Percentiles rank a stretch among this genome's conserved stretches.
Evolutionary conservation across 2,888 invertebrate genomes (phyloP).

Genomic region (Vandiemenella viatica): DNA sequence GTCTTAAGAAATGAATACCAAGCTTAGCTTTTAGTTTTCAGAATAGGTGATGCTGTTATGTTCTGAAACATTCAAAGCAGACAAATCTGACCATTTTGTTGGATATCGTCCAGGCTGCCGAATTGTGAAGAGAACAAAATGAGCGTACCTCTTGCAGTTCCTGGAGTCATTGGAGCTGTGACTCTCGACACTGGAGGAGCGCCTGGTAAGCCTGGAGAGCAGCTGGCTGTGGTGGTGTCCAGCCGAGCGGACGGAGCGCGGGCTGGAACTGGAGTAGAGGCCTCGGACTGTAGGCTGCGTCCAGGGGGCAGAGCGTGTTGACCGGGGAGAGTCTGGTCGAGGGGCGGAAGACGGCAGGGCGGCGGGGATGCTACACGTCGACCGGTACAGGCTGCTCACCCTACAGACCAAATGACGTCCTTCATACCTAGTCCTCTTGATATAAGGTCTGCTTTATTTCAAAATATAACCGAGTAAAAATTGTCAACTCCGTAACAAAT

Average conservation of each 20-base stretch:
- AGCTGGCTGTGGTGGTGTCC: conserved; percentile 22
- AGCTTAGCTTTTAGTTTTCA: no score
- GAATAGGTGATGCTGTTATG: no score
- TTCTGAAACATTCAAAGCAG: no score
- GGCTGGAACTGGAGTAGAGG: conserved; percentile 62
- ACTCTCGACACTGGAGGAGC: conserved; percentile 65
- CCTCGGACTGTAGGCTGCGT: conserved; percentile 34
- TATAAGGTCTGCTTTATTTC: conserved; percentile 13
- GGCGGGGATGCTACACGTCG: conserved; percentile 35
- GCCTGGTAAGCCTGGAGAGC: conserved; percentile 25
- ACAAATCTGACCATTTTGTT: no score
- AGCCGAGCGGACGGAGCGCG: conserved; percentile 66
- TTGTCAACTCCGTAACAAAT: no score
- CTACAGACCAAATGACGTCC: conserved; percentile 18
- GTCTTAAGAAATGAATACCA: no score
- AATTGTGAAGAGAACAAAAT: no score
- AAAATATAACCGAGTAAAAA: no score
- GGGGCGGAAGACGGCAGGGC: conserved; percentile 21
- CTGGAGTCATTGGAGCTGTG: conserved; percentile 78
- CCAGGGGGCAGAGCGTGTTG: no score
- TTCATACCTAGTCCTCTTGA: conserved; percentile 18
- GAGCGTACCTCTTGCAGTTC: conserved; percentile 33
- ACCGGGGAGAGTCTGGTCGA: conserved; percentile 38
- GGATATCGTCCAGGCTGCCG: no score
- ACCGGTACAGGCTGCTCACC: conserved; percentile 30